Percentiles rank a stretch among this genome's conserved stretches.
Evolutionary conservation across 2,888 invertebrate genomes (phyloP).

Genomic region (Eilema depressum): DNA sequence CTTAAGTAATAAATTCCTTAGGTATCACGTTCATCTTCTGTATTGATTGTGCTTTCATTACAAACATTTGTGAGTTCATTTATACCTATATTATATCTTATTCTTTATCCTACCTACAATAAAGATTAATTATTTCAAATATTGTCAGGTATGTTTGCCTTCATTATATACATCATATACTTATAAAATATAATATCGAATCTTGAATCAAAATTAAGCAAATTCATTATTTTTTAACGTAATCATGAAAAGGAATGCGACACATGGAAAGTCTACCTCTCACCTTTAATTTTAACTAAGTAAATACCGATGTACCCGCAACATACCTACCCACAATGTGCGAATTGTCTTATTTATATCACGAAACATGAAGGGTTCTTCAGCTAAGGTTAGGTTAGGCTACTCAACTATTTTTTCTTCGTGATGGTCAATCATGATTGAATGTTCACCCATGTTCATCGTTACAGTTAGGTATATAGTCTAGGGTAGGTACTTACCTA

Average conservation of each 20-base stretch:
- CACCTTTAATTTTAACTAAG: background rate
- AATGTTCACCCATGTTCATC: no score
- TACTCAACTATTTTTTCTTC: no score
- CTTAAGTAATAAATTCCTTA: no score
- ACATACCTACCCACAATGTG: no score
- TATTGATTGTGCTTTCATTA: background rate
- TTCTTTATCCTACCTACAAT: background rate
- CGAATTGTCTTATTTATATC: conserved; percentile 3
- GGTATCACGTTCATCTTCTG: no score
- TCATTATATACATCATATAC: background rate
- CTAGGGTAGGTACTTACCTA: no score
- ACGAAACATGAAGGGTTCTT: conserved; percentile 9
- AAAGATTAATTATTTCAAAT: conserved; percentile 9
- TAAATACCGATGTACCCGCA: background rate
- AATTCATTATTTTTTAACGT: background rate
- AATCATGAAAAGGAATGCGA: background rate
- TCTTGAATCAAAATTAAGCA: background rate
- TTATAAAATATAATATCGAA: conserved; percentile 2
- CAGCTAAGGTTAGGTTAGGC: background rate
- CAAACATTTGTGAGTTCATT: background rate
- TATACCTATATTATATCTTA: background rate
- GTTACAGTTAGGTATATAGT: no score
- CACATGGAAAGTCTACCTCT: background rate
- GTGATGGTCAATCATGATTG: no score
- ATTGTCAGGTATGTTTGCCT: conserved; percentile 14